Percentiles rank a stretch among this genome's conserved stretches.
These are phyloP conservation scores for Drosophila quinaria DNA, from an alignment of 2,888 invertebrate species.

Conservation along the genomic window DNA sequence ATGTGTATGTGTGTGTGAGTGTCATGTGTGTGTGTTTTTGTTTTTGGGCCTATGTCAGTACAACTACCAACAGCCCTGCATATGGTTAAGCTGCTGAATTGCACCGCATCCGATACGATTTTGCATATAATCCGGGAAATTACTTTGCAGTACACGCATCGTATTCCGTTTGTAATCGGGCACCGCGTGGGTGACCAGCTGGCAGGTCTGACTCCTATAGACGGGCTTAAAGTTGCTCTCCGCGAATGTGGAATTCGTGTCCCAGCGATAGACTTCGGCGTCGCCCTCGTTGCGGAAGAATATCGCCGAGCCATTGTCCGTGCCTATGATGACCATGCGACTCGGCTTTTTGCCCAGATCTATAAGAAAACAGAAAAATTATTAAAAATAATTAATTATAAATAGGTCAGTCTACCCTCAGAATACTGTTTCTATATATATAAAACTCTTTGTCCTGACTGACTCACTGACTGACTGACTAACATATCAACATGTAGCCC, in stretches of 20 bases:
- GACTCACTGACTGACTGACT: no score
- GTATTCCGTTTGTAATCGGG: slow-evolving; percentile 87
- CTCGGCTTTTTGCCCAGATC: slow-evolving; percentile 88
- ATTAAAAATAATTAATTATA: slow-evolving; percentile 8
- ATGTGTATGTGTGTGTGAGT: slow-evolving; percentile 13
- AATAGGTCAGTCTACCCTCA: neutral
- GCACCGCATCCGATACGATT: slow-evolving; percentile 88
- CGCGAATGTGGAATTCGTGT: slow-evolving; percentile 86
- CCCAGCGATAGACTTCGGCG: slow-evolving; percentile 88
- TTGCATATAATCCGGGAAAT: slow-evolving; percentile 89
- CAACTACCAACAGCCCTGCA: slow-evolving; percentile 84
- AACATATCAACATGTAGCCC: no score
- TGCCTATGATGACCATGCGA: slow-evolving; percentile 88
- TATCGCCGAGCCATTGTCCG: slow-evolving; percentile 88
- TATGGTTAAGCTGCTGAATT: slow-evolving; percentile 86
- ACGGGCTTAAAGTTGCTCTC: slow-evolving; percentile 86
- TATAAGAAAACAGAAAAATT: slow-evolving; percentile 23
- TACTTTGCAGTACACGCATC: slow-evolving; percentile 88
- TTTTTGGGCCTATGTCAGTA: neutral
- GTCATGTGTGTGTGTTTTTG: slow-evolving; percentile 14
- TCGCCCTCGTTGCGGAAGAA: slow-evolving; percentile 88
- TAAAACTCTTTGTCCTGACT: no score
- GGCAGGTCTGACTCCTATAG: slow-evolving; percentile 87
- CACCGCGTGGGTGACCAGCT: slow-evolving; percentile 88
- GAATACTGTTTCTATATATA: no score